Evolutionary conservation across 2,797 vertebrate species (phyloP).

Genomic region (Bradypus variegatus): DNA sequence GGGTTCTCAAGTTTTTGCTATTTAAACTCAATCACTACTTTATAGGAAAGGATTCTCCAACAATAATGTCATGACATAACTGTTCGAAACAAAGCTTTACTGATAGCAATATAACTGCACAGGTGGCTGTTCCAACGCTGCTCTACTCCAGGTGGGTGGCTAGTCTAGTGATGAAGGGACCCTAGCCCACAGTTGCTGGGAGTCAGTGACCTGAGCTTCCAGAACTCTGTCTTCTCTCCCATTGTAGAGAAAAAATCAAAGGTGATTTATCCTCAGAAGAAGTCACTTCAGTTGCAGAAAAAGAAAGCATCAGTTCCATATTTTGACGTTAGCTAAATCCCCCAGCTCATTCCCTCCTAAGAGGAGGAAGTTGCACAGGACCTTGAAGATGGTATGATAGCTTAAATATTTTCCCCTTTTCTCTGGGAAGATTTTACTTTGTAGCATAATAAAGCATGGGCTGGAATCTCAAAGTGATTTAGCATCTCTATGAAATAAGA

Average conservation of each 20-base stretch:
- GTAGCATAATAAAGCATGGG: neutral
- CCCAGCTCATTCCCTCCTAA: neutral
- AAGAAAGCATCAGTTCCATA: neutral
- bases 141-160: neutral
- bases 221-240: slow-evolving; percentile 3
- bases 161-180: neutral
- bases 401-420: neutral
- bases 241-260: neutral
- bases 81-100: neutral
- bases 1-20: neutral
- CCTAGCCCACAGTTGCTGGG: neutral
- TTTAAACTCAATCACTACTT: neutral
- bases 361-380: neutral
- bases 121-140: neutral
- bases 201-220: slow-evolving; percentile 1
- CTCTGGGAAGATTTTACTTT: slow-evolving; percentile 12
- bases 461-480: slow-evolving; percentile 5
- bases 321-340: neutral
- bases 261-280: neutral
- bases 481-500: slow-evolving; percentile 1
- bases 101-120: neutral
- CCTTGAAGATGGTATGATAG: neutral
- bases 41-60: neutral
- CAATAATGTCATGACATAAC: neutral
- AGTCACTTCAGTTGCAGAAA: neutral